Evolutionary conservation across 1,140 invertebrate species (phyloP), one percentile per base, ranked within the genome.

Genomic region (Heliconius nattereri): DNA sequence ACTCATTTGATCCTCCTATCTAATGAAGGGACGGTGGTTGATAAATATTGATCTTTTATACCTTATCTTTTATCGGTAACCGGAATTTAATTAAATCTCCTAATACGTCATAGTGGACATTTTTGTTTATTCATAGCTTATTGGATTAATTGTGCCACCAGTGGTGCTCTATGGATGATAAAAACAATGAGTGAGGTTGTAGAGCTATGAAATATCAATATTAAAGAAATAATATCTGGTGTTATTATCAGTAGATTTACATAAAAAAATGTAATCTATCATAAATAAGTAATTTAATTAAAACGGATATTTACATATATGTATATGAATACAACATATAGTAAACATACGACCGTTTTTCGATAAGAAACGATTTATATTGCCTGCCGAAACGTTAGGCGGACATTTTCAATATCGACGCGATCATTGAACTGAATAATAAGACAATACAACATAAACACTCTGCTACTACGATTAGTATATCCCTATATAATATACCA

Each of bases 371-470:
- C 23, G 3, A 29, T 26, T 66, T 66, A 66, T 66, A 66, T 66
- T 66, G 40, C 23, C 74, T 60, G 7, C 54, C 49, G n/a, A 75
- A n/a, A 40, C 20, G 29, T 23, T 60, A 23, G 32, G 37, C n/a
- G 35, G 74, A 76, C 52, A 23, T 23, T n/a, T 66, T 66, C 52
- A 60, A 75, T 76, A 32, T n/a, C 60, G 20, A 23, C 7, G 60
- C 60, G 35, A 76, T 66, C 35, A 76, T 40, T 76, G 74, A 76
- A 76, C 74, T 76, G 57, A 45, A 76, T 76, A 76, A 76, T 76
- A 66, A 66, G 74, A 76, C 74, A 76, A 66, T 66, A 76, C 32
- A 45, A 75, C 3, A 70, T 26, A 29, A 26, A 60, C 7, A 75
- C 52, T 29, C 1, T 11, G 23, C 26, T 66, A n/a, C 23, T 66